Conservation (phyloP, 1,140 invertebrate genomes). For the Megalonaias nervosa region DNA sequence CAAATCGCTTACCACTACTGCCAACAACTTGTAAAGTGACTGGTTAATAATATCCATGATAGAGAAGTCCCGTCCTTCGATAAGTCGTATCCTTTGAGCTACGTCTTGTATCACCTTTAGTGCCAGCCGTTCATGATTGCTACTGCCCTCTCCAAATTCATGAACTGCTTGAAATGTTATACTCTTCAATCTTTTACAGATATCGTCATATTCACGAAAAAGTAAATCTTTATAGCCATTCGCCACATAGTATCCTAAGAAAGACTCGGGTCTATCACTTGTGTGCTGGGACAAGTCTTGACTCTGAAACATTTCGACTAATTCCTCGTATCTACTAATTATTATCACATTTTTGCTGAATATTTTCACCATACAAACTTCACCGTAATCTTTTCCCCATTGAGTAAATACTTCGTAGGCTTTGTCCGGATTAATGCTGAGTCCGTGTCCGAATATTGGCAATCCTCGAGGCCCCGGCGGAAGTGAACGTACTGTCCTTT, state of each 20-base stretch:
- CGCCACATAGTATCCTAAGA: constrained; percentile 31
- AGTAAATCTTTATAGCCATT: constrained; percentile 28
- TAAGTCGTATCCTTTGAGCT: too few relatives aligned
- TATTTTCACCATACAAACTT: constrained; percentile 21
- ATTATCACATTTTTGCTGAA: constrained; percentile 19
- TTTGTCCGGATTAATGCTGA: constrained; percentile 13
- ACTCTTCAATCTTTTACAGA: constrained; percentile 22
- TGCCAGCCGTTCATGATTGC: too few relatives aligned
- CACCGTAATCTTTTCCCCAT: constrained; percentile 26
- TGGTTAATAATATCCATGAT: too few relatives aligned
- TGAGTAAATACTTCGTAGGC: constrained; percentile 25
- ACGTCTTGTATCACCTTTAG: too few relatives aligned
- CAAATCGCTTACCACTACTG: too few relatives aligned
- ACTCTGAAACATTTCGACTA: constrained; percentile 15
- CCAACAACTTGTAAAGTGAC: too few relatives aligned
- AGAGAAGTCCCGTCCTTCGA: too few relatives aligned
- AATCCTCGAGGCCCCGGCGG: constrained; percentile 29
- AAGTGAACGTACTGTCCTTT: too few relatives aligned
- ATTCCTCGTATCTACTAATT: constrained; percentile 9
- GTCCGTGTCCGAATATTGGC: constrained; percentile 25
- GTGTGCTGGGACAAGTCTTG: neutral
- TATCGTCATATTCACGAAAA: constrained; percentile 27
- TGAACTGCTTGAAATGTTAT: constrained; percentile 24
- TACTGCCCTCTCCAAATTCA: constrained; percentile 4
- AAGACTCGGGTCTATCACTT: constrained; percentile 31